phyloP scores from a whole-genome alignment of 2,888 invertebrate genomes.

The Trachelus iudaicus region DNA sequence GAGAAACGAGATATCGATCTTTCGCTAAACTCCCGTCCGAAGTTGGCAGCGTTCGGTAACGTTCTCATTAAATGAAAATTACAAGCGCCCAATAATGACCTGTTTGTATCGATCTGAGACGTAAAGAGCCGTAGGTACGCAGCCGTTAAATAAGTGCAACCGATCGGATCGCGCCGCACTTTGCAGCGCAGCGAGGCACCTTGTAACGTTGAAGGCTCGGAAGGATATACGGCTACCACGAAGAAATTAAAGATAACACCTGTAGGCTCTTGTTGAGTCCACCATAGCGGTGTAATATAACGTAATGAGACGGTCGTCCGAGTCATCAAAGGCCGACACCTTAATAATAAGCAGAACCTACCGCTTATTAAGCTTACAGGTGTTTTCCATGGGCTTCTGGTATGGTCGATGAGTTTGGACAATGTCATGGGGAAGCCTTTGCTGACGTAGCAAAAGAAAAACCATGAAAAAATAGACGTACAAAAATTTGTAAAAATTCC shows the following conservation, averaged over 20 bases:
- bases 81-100: background rate
- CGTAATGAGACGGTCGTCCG: conserved; percentile 30
- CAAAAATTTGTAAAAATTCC: background rate
- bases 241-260: conserved; percentile 31
- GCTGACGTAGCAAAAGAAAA: background rate
- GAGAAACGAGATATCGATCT: background rate
- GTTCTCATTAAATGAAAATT: background rate
- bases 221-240: conserved; percentile 23
- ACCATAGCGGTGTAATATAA: conserved; percentile 12
- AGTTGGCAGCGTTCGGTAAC: background rate
- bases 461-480: background rate
- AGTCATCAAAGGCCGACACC: conserved; percentile 14
- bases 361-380: conserved; percentile 44
- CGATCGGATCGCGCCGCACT: background rate
- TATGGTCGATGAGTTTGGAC: background rate
- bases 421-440: background rate
- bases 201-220: conserved; percentile 3
- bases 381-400: conserved; percentile 33
- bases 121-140: background rate
- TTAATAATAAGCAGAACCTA: conserved; percentile 37
- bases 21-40: background rate
- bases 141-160: background rate
- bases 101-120: background rate
- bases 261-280: conserved; percentile 8
- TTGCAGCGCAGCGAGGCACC: background rate